Conservation (phyloP, 2,113 vertebrate species). For the Arvicanthis niloticus region DNA sequence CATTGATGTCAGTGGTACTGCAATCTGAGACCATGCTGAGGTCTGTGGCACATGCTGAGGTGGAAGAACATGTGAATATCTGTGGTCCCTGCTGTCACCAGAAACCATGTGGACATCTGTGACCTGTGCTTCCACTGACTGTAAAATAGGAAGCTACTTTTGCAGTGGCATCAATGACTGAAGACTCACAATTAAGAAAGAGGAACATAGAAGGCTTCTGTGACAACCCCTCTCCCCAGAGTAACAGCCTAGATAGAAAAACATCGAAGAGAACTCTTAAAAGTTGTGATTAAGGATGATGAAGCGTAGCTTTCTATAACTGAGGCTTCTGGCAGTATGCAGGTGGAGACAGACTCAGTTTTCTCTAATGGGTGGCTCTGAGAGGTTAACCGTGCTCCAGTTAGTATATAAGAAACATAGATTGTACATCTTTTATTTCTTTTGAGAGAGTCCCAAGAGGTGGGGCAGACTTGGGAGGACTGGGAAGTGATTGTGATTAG, state of each 20-base stretch:
- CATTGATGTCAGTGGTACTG: not conserved
- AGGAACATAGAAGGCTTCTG: not conserved
- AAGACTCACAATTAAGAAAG: not conserved
- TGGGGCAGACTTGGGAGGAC: not conserved
- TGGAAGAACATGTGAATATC: not conserved
- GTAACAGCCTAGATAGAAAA: not conserved
- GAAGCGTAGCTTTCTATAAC: not conserved
- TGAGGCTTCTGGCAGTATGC: not conserved
- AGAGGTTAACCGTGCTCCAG: not conserved
- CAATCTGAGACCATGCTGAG: not conserved
- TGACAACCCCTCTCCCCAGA: not conserved
- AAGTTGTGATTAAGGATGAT: not conserved
- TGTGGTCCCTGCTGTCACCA: not conserved
- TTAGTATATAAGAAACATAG: not conserved
- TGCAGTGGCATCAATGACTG: not conserved
- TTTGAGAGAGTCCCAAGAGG: not conserved
- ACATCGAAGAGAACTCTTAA: not conserved
- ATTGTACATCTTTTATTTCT: not conserved
- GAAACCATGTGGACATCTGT: not conserved
- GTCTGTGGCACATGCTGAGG: not conserved
- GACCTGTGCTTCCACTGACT: not conserved
- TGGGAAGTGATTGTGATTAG: not conserved
- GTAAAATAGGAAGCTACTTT: not conserved
- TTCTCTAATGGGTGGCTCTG: not conserved
- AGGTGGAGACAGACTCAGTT: not conserved